Conservation (phyloP, 2,113 vertebrate genomes). For the Anguilla japonica region DNA sequence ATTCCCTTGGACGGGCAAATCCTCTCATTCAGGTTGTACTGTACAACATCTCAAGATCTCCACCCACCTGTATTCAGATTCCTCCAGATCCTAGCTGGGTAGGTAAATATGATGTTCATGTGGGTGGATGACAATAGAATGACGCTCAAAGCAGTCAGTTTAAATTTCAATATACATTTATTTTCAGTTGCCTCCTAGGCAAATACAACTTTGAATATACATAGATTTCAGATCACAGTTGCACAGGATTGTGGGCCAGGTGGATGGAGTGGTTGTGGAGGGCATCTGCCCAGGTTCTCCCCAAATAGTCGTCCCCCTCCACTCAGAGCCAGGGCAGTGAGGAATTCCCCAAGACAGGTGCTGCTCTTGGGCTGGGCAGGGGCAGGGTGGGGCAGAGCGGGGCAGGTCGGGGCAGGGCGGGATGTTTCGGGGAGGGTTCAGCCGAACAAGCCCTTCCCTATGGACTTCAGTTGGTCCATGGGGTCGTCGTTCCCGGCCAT, state of each 20-base stretch:
- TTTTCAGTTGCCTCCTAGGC: not conserved
- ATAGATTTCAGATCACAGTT: not conserved
- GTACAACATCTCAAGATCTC: not conserved
- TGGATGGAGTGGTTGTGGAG: too few relatives aligned
- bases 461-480: not conserved
- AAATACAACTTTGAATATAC: not conserved
- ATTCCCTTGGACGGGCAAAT: too few relatives aligned
- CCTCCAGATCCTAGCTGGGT: not conserved
- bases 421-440: not conserved
- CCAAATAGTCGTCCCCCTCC: not conserved
- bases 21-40: not conserved
- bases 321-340: not conserved
- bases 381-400: not conserved
- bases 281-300: not conserved
- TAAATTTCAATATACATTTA: not conserved
- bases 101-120: not conserved
- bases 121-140: not conserved
- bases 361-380: not conserved
- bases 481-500: not conserved
- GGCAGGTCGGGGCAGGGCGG: not conserved
- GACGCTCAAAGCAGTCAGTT: not conserved
- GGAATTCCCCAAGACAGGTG: too few relatives aligned
- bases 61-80: not conserved
- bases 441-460: slow-evolving; percentile 6
- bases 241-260: not conserved